Evolutionary conservation across 2,797 vertebrate species (phyloP).

Genomic region (Calcarius lapponicus): DNA sequence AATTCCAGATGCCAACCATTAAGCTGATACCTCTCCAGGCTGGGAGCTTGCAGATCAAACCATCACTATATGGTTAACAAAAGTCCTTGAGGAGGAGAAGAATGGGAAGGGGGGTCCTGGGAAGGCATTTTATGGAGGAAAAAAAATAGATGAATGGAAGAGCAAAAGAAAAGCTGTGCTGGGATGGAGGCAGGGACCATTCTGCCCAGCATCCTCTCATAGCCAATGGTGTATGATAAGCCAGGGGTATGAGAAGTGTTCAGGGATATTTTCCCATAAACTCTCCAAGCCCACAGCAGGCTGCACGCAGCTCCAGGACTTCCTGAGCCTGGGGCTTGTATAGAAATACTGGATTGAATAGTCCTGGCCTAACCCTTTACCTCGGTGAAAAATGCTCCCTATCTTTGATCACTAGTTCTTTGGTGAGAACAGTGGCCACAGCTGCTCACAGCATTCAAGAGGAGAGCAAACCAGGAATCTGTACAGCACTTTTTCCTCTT

Average conservation of each 20-base stretch:
- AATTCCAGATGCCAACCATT: constrained; percentile 5
- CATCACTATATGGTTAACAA: fast-evolving
- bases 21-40: not conserved
- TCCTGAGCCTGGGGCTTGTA: not conserved
- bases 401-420: not conserved
- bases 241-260: not conserved
- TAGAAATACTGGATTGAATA: not conserved
- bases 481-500: not conserved
- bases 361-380: not conserved
- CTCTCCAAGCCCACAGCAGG: not conserved
- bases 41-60: not conserved
- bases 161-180: not conserved
- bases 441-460: not conserved
- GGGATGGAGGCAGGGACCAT: fast-evolving
- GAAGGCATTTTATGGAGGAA: not conserved
- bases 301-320: not conserved
- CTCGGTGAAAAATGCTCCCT: not conserved
- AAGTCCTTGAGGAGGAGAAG: not conserved
- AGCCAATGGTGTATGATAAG: not conserved
- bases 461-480: not conserved
- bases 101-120: not conserved
- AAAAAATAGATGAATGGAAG: not conserved
- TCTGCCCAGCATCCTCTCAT: not conserved
- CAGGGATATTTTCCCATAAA: not conserved
- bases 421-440: constrained; percentile 16